These are phyloP conservation scores for Kradibia gibbosae DNA, from an alignment of 1,140 invertebrate species.

Conservation along the genomic window DNA sequence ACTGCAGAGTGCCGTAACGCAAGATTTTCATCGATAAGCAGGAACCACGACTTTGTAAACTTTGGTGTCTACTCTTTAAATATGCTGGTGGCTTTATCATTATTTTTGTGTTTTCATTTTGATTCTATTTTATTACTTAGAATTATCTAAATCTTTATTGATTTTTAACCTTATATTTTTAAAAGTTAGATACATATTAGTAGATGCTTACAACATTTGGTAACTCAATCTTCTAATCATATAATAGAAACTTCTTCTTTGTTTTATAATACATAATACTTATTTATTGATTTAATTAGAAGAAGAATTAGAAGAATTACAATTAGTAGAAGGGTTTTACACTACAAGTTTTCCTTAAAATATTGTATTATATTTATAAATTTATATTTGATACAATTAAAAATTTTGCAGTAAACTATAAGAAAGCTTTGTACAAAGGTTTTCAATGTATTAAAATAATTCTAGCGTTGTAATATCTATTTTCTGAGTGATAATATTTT, in stretches of 20 bases:
- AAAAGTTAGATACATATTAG: background rate
- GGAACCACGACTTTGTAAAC: constrained; percentile 12
- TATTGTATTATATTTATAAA: too few species aligned
- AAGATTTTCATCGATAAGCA: constrained; percentile 57
- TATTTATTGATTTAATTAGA: too few species aligned
- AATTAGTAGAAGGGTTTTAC: too few species aligned
- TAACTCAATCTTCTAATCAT: too few species aligned
- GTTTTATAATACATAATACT: too few species aligned
- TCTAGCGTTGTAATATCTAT: constrained; percentile 23
- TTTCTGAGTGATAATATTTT: too few species aligned
- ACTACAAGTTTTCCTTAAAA: too few species aligned
- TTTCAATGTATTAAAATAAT: constrained; percentile 42
- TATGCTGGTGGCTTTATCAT: background rate
- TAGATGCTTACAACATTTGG: too few species aligned
- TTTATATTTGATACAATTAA: too few species aligned
- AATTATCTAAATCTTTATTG: background rate
- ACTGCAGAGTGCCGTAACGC: constrained; percentile 58
- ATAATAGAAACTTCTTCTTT: too few species aligned
- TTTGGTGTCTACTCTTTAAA: constrained; percentile 7
- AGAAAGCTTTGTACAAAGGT: too few species aligned
- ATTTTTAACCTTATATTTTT: background rate
- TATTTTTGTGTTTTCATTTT: background rate
- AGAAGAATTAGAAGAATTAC: too few species aligned
- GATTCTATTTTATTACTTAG: background rate
- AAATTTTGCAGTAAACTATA: background rate